Evolutionary conservation across 1,140 invertebrate species (phyloP).

Genomic region (Chymomyza costata): DNA sequence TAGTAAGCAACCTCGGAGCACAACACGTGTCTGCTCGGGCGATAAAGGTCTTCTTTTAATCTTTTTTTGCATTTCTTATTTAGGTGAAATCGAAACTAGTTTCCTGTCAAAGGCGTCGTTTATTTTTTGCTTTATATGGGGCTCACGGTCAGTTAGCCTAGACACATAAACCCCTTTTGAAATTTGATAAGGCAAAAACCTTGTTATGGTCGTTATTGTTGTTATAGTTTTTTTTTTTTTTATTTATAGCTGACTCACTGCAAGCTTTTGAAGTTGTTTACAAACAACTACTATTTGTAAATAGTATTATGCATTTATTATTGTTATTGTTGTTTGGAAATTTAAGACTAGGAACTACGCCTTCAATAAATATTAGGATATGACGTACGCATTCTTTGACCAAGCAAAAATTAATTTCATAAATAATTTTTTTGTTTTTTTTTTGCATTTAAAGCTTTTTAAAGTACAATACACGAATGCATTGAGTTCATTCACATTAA

Average conservation of each 20-base stretch:
- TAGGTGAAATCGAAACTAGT: constrained; percentile 49
- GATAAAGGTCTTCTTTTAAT: constrained; percentile 9
- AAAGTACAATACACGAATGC: too few species aligned
- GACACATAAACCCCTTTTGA: constrained; percentile 7
- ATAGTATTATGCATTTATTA: constrained; percentile 1
- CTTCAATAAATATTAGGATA: not conserved
- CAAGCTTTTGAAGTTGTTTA: constrained; percentile 21
- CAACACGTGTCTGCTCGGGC: constrained; percentile 41
- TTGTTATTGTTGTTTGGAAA: constrained; percentile 16
- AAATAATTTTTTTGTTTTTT: too few species aligned
- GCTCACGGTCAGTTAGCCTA: constrained; percentile 39
- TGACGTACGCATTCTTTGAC: too few species aligned
- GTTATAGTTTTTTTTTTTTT: constrained; percentile 21
- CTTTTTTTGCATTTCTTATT: not conserved
- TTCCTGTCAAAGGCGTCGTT: constrained; percentile 40
- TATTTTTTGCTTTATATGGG: constrained; percentile 31
- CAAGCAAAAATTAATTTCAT: too few species aligned
- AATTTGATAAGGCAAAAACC: constrained; percentile 47
- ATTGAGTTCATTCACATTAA: constrained; percentile 23
- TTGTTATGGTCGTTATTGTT: constrained; percentile 36
- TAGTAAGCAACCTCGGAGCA: constrained; percentile 13
- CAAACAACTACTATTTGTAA: constrained; percentile 7
- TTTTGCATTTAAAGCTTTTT: too few species aligned
- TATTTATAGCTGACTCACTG: too few species aligned
- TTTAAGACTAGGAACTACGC: too few species aligned